Conservation (phyloP, 53 echinoderm and acorn worm genomes). For the Paelopatides confundens region DNA sequence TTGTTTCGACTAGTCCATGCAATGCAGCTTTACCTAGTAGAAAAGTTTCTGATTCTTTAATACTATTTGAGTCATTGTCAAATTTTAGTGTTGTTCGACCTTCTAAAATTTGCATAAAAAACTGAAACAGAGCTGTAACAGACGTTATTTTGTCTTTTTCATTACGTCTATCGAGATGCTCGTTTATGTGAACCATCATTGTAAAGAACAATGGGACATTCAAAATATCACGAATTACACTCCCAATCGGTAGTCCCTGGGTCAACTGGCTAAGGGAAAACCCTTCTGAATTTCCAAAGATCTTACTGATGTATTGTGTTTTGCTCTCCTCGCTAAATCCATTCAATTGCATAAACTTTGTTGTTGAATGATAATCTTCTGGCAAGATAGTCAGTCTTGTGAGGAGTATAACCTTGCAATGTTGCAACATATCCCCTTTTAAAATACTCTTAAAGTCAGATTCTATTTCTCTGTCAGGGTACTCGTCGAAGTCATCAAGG, state of each 20-base stretch:
- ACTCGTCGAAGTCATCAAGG: conserved; percentile 23
- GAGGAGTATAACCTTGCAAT: background rate
- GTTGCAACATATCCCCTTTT: background rate
- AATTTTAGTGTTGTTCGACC: background rate
- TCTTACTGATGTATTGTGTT: background rate
- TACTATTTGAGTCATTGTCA: background rate
- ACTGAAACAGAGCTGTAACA: background rate
- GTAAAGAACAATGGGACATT: conserved; percentile 3
- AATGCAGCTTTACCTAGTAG: background rate
- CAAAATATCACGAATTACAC: background rate
- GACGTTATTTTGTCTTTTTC: background rate
- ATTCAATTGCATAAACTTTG: background rate
- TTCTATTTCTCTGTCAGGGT: background rate
- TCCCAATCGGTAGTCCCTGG: background rate
- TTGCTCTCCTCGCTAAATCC: background rate
- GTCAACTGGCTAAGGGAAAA: background rate
- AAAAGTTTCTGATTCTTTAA: background rate
- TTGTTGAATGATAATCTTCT: background rate
- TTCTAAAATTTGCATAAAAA: background rate
- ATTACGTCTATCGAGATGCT: background rate
- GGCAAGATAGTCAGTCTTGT: conserved; percentile 6
- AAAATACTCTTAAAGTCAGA: background rate
- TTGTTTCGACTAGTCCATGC: background rate
- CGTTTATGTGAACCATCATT: background rate
- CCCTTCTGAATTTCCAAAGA: background rate